These are phyloP conservation scores for Orchestes rusci DNA, from an alignment of 2,888 invertebrate species.

Conservation along the genomic window DNA sequence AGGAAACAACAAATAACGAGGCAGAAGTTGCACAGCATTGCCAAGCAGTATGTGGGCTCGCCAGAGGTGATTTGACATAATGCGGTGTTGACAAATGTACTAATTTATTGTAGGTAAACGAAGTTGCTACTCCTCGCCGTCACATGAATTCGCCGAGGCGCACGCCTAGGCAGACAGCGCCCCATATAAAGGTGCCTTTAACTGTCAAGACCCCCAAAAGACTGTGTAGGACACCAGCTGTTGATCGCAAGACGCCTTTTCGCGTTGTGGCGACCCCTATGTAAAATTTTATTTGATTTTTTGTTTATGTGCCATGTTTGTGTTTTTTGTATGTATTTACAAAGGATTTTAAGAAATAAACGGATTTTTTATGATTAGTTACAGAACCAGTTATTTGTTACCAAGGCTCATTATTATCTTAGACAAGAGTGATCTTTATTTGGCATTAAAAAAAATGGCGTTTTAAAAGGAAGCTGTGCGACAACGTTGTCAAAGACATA, in stretches of 20 bases:
- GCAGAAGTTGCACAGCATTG: no score
- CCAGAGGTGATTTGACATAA: neutral
- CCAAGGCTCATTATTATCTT: no score
- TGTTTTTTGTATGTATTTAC: no score
- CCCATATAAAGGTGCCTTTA: conserved; percentile 55
- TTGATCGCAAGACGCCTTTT: conserved; percentile 53
- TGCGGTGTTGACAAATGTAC: neutral
- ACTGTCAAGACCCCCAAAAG: conserved; percentile 51
- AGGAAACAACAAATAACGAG: conserved; percentile 1
- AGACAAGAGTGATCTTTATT: no score
- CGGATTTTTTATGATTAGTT: no score
- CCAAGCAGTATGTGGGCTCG: conserved; percentile 15
- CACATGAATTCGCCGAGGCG: neutral
- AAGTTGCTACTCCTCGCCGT: neutral
- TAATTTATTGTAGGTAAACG: neutral
- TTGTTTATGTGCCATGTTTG: no score
- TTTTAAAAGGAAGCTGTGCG: no score
- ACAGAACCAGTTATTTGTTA: no score
- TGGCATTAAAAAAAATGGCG: no score
- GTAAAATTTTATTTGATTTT: no score
- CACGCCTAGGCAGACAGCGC: conserved; percentile 35
- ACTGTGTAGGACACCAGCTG: conserved; percentile 46
- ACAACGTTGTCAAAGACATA: no score
- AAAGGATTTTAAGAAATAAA: no score
- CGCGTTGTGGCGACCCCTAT: conserved; percentile 36